phyloP scores from a whole-genome alignment of 2,113 vertebrate species.

The Pseudopipra pipra region DNA sequence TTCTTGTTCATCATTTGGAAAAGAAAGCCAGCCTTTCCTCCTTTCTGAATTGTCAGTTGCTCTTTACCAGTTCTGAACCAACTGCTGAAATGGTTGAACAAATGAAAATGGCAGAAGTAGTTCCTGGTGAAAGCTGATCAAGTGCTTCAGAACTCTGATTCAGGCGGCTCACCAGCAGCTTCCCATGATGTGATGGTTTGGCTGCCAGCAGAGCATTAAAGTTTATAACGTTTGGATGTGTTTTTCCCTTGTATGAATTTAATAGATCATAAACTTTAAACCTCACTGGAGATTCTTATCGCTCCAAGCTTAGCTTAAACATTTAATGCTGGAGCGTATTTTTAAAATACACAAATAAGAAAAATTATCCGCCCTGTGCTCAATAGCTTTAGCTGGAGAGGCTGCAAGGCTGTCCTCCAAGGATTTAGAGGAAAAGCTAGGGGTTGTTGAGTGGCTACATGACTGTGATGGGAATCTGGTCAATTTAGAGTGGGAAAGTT shows the following conservation, averaged over 20 bases:
- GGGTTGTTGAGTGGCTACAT: background rate
- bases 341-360: background rate
- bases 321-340: background rate
- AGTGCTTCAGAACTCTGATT: background rate
- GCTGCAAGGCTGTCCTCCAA: background rate
- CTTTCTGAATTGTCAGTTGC: background rate
- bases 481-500: background rate
- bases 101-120: background rate
- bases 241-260: background rate
- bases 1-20: background rate
- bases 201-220: background rate
- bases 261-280: slow-evolving; percentile 17
- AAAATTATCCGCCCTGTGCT: background rate
- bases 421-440: background rate
- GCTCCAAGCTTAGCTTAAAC: background rate
- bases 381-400: background rate
- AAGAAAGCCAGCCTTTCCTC: background rate
- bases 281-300: background rate
- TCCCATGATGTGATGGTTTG: background rate
- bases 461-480: background rate
- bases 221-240: background rate
- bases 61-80: background rate
- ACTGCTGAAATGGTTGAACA: background rate
- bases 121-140: background rate
- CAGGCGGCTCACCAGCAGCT: fast-evolving